Percentiles rank a stretch among this genome's conserved stretches.
phyloP scores from a whole-genome alignment of 2,888 invertebrate genomes.

The Callyntrura guangdongensis region DNA sequence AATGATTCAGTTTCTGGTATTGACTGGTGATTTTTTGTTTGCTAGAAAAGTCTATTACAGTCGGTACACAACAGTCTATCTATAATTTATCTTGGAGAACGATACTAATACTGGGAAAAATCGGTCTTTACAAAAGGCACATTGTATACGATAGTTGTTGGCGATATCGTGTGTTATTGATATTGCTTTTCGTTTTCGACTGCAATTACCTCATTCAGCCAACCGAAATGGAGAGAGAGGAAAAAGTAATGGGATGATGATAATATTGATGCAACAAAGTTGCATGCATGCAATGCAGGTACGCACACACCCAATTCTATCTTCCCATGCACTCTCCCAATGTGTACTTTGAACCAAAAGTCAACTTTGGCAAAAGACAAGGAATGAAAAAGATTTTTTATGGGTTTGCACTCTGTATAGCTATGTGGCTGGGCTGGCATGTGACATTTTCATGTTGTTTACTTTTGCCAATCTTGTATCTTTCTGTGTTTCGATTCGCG shows the following conservation, averaged over 20 bases:
- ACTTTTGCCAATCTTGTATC: constrained; percentile 2
- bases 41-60: neutral
- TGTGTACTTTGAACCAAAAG: constrained; percentile 5
- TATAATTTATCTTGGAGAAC: constrained; percentile 4
- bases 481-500: constrained; percentile 1
- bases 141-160: neutral
- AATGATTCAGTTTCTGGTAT: neutral
- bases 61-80: neutral
- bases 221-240: neutral
- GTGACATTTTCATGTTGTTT: constrained; percentile 76
- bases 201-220: neutral
- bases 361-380: constrained; percentile 34
- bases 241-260: neutral
- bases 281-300: constrained; percentile 25
- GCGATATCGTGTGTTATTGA: neutral
- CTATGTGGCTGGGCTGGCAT: constrained; percentile 36
- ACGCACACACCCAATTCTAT: neutral
- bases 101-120: neutral
- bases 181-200: neutral
- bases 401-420: neutral
- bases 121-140: neutral
- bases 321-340: neutral
- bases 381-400: constrained; percentile 11
- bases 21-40: neutral
- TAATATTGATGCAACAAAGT: constrained; percentile 24